Conservation (phyloP, 1,140 invertebrate genomes). For the Macrostomum lignano region DNA sequence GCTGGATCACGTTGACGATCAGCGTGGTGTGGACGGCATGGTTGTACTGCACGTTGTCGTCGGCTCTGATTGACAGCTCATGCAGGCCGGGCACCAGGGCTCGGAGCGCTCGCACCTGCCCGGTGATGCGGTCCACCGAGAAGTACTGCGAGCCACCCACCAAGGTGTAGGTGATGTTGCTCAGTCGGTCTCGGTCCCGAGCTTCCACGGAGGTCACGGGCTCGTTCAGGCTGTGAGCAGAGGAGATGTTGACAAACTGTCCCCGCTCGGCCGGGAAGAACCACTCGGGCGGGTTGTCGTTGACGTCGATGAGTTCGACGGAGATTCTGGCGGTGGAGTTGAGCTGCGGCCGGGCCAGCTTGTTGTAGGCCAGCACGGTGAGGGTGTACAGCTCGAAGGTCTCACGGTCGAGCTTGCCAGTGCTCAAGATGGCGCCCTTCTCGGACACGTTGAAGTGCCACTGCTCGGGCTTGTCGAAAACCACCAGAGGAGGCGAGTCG, state of each 20-base stretch:
- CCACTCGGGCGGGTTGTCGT: constrained; percentile 1
- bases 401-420: no score
- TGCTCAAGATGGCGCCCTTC: no score
- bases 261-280: background rate
- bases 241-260: constrained; percentile 1
- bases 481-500: no score
- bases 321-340: no score
- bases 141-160: background rate
- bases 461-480: no score
- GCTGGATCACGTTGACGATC: background rate
- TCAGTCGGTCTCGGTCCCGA: background rate
- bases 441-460: no score
- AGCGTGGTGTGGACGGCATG: background rate
- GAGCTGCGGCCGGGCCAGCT: no score
- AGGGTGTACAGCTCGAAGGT: no score
- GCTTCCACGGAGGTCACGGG: background rate
- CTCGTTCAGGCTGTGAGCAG: background rate
- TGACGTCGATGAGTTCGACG: no score
- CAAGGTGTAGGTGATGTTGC: background rate
- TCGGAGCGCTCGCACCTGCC: background rate
- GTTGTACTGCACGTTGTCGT: background rate
- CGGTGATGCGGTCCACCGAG: background rate
- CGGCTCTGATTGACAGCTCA: background rate
- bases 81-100: background rate
- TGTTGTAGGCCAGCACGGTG: no score